These are phyloP conservation scores for Sialia sialis DNA, from an alignment of 2,113 vertebrate genomes.

Conservation along the genomic window DNA sequence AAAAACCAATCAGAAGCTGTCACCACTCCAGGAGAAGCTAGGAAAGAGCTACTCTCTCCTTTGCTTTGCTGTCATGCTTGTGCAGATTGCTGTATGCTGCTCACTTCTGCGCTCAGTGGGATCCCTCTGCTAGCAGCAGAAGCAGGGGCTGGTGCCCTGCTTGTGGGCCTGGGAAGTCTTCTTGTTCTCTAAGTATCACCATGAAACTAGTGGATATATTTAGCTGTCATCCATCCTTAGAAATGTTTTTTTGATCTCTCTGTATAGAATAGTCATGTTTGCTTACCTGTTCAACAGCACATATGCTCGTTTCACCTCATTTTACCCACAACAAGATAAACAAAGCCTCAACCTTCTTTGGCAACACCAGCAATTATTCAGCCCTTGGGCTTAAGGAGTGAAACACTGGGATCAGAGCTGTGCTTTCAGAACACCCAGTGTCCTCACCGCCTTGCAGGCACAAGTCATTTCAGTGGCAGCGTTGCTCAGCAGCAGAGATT, in stretches of 20 bases:
- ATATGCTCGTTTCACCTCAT: neutral
- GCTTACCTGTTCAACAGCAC: neutral
- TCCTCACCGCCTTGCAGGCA: accelerated
- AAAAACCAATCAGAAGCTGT: neutral
- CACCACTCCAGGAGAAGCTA: accelerated
- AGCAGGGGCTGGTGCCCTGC: neutral
- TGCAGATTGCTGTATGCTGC: neutral
- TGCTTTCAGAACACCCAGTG: neutral
- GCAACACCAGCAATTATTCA: neutral
- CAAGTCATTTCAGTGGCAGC: neutral
- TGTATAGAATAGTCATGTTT: neutral
- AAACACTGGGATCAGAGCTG: neutral
- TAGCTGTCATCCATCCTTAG: neutral
- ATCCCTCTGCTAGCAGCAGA: neutral
- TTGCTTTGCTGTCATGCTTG: neutral
- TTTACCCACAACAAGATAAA: neutral
- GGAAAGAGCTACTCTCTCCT: neutral
- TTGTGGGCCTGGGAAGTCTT: neutral
- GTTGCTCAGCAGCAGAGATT: neutral
- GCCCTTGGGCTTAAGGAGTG: neutral
- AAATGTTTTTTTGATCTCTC: neutral
- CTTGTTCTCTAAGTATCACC: neutral
- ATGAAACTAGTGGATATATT: neutral
- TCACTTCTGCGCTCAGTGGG: neutral
- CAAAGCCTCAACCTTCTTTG: neutral